Conservation (phyloP, 2,797 vertebrate genomes). For the Naso thynnoides region DNA sequence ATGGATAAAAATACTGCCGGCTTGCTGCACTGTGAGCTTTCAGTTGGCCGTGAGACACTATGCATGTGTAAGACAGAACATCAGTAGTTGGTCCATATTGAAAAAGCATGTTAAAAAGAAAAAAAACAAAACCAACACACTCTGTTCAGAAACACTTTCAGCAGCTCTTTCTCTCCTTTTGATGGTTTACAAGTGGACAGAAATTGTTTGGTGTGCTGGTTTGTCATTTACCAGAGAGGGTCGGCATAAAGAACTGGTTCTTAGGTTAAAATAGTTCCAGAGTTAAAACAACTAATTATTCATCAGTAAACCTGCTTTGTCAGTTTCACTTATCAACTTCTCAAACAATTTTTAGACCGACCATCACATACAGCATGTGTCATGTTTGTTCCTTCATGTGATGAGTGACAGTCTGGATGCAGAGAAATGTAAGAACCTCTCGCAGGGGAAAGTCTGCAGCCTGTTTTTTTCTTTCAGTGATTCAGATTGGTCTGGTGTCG, state of each 20-base stretch:
- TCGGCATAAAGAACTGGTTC: background rate
- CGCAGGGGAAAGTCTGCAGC: background rate
- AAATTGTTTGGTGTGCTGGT: background rate
- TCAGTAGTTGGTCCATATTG: background rate
- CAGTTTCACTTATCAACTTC: too few relatives aligned
- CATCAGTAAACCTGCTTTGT: accelerated
- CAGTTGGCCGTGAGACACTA: background rate
- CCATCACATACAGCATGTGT: too few relatives aligned
- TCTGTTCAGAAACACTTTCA: constrained; percentile 1
- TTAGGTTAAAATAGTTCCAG: background rate
- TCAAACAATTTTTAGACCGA: background rate
- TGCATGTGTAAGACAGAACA: background rate
- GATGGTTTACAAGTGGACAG: background rate
- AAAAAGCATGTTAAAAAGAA: background rate
- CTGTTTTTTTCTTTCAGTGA: too few relatives aligned
- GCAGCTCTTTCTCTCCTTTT: background rate
- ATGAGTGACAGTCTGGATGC: background rate
- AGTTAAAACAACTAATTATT: background rate
- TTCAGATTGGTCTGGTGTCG: too few relatives aligned
- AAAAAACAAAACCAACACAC: background rate
- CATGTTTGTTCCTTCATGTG: background rate
- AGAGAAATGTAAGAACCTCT: background rate
- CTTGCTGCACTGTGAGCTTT: background rate
- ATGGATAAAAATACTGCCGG: constrained; percentile 2
- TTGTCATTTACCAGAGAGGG: background rate